Base-by-base conservation (phyloP, 2,797 vertebrate genomes). In the Platalea minor region DNA sequence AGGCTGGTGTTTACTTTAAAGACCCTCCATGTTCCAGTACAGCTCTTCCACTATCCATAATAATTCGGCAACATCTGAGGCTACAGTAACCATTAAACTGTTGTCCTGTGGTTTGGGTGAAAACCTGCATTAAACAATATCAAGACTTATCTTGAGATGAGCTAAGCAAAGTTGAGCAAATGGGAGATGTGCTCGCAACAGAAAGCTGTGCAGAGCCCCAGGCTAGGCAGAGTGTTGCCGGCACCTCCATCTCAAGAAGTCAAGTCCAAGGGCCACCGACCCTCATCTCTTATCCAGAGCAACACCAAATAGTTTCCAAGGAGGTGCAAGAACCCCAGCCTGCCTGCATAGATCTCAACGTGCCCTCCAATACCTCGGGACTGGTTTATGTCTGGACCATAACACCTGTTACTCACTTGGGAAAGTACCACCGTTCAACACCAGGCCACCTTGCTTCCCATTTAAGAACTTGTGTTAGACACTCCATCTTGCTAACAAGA, bases 101-200 rank as follows among this genome's bases (percentile, higher is more conserved):
- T 29, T 78, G 17, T n/a, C 43, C 53, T 0, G 7, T 48, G 75
- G 72, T 83, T 78, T 89, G 54, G 19, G 39, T 43, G 68, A 68
- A 94, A 95, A 75, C 46, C 51, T 57, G 29, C 1, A 3, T 51
- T 89, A 70, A 89, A 93, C 63, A 82, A 41, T 10, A 46, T 45
- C 39, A 68, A 79, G 57, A 68, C 41, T 91, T 91, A 85, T 85
- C 94, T 92, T 67, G 59, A 93, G 69, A 87, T 77, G 68, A 92
- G 33, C 81, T 75, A 89, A 80, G 33, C 29, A 31, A 77, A 79
- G 63, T 7, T 85, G 72, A 88, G 86, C 37, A 96, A 90, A 80
- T 5, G 26, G 15, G 48, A 81, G 53, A 33, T 2, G 37, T 53
- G 39, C 13, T 96, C 0, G 1, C 83, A 82, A 91, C 68, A 89